Conservation (phyloP, 1,140 invertebrate species). For the Euglossa dilemma region DNA sequence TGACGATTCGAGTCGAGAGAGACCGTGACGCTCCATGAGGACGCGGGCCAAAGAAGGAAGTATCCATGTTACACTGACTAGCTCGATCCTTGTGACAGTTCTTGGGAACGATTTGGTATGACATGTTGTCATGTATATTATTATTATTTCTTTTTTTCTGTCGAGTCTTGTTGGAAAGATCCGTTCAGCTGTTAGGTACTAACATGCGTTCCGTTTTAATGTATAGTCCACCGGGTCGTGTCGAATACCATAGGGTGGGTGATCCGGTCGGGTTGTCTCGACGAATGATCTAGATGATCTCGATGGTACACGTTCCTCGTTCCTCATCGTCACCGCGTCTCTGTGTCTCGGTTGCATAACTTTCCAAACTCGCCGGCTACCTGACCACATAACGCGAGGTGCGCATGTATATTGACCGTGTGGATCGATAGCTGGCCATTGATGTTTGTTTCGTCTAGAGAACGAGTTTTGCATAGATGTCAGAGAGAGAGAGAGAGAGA, state of each 20-base stretch:
- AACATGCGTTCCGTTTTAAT: slow-evolving; percentile 64
- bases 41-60: not conserved
- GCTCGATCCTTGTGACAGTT: slow-evolving; percentile 66
- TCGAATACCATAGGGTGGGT: slow-evolving; percentile 41
- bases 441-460: not conserved
- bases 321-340: slow-evolving; percentile 23
- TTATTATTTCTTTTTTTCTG: slow-evolving; percentile 63
- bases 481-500: not conserved
- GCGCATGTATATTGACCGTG: slow-evolving; percentile 50
- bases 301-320: not conserved
- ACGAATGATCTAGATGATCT: not conserved
- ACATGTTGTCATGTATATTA: slow-evolving; percentile 68
- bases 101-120: slow-evolving; percentile 76
- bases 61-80: slow-evolving; percentile 67
- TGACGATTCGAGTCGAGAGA: not conserved
- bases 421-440: slow-evolving; percentile 40
- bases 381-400: slow-evolving; percentile 15
- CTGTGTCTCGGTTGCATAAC: not conserved
- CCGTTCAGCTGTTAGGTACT: slow-evolving; percentile 69
- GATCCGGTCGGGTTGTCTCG: not conserved
- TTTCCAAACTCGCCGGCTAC: not conserved
- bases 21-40: too few species aligned
- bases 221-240: slow-evolving; percentile 48
- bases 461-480: not conserved
- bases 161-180: slow-evolving; percentile 73